These are phyloP conservation scores for Psammodynastes pulverulentus DNA, from an alignment of 2,113 vertebrate species.

Conservation along the genomic window DNA sequence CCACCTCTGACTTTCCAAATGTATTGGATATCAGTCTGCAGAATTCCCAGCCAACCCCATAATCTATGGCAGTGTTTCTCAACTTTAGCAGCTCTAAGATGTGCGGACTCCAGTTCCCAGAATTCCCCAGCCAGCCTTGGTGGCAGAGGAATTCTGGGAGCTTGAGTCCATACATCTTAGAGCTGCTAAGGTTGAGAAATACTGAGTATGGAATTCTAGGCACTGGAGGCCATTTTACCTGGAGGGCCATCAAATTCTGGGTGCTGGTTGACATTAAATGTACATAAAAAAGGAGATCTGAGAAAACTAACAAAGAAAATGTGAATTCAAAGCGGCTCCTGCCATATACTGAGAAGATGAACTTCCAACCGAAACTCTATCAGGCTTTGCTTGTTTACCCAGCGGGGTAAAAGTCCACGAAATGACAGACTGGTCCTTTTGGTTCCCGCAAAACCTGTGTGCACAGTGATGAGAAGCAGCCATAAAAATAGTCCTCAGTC, in stretches of 20 bases:
- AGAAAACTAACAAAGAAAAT: background rate
- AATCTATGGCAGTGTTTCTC: background rate
- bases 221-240: too few species aligned
- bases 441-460: conserved; percentile 47
- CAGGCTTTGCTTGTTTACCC: conserved; percentile 61
- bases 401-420: conserved; percentile 57
- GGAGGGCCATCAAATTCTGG: background rate
- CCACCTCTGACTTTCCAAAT: too few species aligned
- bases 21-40: background rate
- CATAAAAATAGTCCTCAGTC: conserved; percentile 54
- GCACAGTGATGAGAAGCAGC: conserved; percentile 54
- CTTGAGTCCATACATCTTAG: background rate
- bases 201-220: background rate
- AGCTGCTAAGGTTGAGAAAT: background rate
- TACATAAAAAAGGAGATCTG: background rate
- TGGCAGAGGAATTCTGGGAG: background rate
- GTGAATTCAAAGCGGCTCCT: conserved; percentile 21
- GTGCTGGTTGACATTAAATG: background rate
- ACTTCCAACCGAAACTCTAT: conserved; percentile 57
- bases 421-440: conserved; percentile 29
- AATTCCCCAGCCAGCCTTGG: background rate
- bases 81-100: background rate
- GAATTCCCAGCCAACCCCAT: background rate
- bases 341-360: conserved; percentile 53
- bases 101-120: background rate